phyloP scores from a whole-genome alignment of 2,797 vertebrate species.

The Myotis daubentonii region DNA sequence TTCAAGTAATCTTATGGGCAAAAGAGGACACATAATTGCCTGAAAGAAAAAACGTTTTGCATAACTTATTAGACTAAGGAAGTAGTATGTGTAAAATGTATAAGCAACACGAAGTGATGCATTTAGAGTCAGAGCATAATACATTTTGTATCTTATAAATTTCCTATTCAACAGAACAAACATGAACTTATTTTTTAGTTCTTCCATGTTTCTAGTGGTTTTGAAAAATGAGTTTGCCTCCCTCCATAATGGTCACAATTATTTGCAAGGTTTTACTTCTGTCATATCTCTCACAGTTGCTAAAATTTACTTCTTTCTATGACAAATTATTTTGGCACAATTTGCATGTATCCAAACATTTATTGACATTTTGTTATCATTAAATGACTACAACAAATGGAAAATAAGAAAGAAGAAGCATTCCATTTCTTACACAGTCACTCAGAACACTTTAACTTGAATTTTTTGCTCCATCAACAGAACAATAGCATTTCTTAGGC shows the following conservation, averaged over 20 bases:
- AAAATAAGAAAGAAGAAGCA: conserved; percentile 39
- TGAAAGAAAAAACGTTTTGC: conserved; percentile 12
- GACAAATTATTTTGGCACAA: conserved; percentile 14
- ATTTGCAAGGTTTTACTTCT: not conserved
- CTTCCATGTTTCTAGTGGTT: not conserved
- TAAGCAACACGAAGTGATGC: not conserved
- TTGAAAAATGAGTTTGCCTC: not conserved
- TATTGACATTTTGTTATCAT: conserved; percentile 63
- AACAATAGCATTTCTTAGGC: not conserved
- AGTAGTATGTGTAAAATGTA: not conserved
- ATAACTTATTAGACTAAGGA: not conserved
- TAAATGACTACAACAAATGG: conserved; percentile 28
- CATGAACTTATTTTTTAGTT: not conserved
- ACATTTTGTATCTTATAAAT: not conserved
- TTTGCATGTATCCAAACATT: conserved; percentile 34
- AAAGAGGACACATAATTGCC: not conserved
- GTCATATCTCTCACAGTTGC: not conserved
- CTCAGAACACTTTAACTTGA: conserved; percentile 35
- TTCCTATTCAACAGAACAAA: not conserved
- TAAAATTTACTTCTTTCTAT: not conserved
- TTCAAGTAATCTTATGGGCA: not conserved
- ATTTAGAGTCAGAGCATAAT: not conserved
- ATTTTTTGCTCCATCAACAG: conserved; percentile 7
- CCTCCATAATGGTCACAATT: not conserved
- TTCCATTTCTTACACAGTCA: conserved; percentile 31